Percentiles rank a stretch among this genome's conserved stretches.
Conservation (phyloP, 2,888 invertebrate genomes). For the Xylota sylvarum region DNA sequence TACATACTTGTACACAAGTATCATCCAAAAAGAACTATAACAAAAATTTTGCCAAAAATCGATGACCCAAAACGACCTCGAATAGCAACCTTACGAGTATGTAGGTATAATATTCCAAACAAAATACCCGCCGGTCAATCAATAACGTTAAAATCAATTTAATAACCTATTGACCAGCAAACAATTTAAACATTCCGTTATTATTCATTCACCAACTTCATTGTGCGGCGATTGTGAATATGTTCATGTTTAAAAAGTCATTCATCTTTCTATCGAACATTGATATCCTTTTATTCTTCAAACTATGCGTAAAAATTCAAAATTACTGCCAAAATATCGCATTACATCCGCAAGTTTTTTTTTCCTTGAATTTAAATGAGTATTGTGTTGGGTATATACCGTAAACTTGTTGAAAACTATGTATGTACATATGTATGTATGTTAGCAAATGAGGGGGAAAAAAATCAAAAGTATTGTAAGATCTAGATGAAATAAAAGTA, state of each 20-base stretch:
- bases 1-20: too few relatives aligned
- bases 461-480: conserved; percentile 30
- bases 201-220: too few relatives aligned
- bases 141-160: not conserved
- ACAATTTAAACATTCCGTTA: not conserved
- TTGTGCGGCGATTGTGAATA: not conserved
- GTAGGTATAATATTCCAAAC: not conserved
- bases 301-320: conserved; percentile 8
- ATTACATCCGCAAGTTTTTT: conserved; percentile 11
- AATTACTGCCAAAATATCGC: conserved; percentile 34
- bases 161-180: not conserved
- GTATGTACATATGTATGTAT: too few relatives aligned
- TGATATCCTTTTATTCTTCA: conserved; percentile 22
- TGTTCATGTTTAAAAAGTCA: conserved; percentile 12
- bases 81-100: too few relatives aligned
- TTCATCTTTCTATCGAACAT: conserved; percentile 26
- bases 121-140: not conserved
- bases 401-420: conserved; percentile 39
- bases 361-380: conserved; percentile 1
- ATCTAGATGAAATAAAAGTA: conserved; percentile 30
- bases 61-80: too few relatives aligned
- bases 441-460: conserved; percentile 4
- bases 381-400: not conserved
- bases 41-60: too few relatives aligned
- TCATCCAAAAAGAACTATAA: too few relatives aligned